Evolutionary conservation across 1,140 invertebrate genomes (phyloP), one percentile per base, ranked within the genome.

Genomic region (Argopecten irradians): DNA sequence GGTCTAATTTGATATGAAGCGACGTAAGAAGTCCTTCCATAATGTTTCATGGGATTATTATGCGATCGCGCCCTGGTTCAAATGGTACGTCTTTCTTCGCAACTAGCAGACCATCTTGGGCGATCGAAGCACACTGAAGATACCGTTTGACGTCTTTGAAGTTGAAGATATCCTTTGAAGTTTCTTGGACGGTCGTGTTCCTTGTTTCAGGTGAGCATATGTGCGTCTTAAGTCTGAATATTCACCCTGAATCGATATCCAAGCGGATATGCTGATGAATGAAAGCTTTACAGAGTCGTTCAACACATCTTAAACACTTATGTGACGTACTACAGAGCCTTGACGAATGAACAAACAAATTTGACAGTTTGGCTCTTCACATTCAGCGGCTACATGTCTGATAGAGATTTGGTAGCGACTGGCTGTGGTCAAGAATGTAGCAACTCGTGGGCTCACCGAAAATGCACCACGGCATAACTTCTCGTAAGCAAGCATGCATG

Each of bases 381-480:
- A 90, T 0, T 83, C 82, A 34, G 89, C 43, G 16, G 90, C 82
- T 16, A 91, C 87, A 87, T 91, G 90, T 33, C 84, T 28, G 43
- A 91, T 28, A 28, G 87, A 83, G 0, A 89, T 35, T 46, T 91
- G 89, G 34, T 85, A 89, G 2, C 88, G 46, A 82, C 87, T 87
- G 2, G 86, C 39, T 7, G 83, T 43, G 13, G 90, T 87, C 11
- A 92, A 34, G 83, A 89, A 91, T 35, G 90, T 88, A 34, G 90
- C 87, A 2, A 91, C 43, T 9, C 90, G 36, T 19, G 89, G 89
- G 43, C 91, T 91, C 22, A 87, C 82, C 13, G 89, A 90, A 71
- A 92, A 92, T 35, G 91, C 89, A n/a, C 91, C 91, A 11, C 90
- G 39, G 34, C 88, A 89, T 0, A 91, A 85, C 33, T 92, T 92